A percentile compares a stretch with the other conserved stretches of the same genome.
Evolutionary conservation across 2,113 vertebrate species (phyloP).

Genomic region (Athene noctua): DNA sequence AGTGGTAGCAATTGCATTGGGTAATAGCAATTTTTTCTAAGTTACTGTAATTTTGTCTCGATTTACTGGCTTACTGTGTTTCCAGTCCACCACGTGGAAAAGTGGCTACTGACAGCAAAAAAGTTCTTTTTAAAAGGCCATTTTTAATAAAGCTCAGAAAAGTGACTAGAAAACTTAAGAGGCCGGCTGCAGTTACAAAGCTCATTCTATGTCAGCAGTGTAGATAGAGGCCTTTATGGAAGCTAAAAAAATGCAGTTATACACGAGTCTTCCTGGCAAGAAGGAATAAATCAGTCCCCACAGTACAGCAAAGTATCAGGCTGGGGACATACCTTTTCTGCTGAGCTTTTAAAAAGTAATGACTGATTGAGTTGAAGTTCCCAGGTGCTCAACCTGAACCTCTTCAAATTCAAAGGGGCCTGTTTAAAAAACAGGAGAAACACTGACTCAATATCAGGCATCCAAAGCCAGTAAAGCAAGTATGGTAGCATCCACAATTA

Average conservation of each 20-base stretch:
- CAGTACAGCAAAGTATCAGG: background rate
- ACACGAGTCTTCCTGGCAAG: background rate
- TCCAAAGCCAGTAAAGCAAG: background rate
- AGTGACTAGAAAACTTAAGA: background rate
- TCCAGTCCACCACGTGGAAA: background rate
- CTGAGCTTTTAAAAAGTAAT: background rate
- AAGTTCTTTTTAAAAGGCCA: background rate
- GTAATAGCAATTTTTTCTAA: constrained; percentile 2
- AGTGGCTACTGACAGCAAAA: constrained; percentile 7
- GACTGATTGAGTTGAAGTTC: background rate
- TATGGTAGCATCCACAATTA: background rate
- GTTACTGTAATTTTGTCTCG: constrained; percentile 40
- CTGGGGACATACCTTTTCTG: background rate
- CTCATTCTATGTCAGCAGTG: background rate
- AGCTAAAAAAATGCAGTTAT: background rate
- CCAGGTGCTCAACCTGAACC: background rate
- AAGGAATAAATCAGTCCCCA: background rate
- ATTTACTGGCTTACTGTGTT: constrained; percentile 8
- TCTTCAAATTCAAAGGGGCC: background rate
- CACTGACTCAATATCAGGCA: background rate
- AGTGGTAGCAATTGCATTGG: background rate
- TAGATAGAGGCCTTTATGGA: background rate
- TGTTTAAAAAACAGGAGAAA: background rate
- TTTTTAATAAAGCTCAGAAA: background rate
- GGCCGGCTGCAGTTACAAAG: background rate